Evolutionary conservation across 2,888 invertebrate species (phyloP).

Genomic region (Neoascia interrupta): DNA sequence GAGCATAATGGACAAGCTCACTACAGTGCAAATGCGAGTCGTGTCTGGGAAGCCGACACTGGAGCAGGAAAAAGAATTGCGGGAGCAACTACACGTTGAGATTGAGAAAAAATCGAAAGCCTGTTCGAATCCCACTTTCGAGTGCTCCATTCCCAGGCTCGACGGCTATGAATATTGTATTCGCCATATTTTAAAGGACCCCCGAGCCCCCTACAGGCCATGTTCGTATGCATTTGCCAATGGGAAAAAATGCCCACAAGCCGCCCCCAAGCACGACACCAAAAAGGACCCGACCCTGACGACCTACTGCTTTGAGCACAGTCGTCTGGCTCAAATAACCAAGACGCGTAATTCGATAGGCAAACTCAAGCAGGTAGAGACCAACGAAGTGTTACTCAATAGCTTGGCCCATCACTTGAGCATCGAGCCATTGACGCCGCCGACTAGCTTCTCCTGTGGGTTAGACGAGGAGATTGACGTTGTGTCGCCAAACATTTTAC

Average conservation of each 20-base stretch:
- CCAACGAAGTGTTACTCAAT: constrained; percentile 84
- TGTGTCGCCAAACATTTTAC: constrained; percentile 81
- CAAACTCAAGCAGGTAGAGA: constrained; percentile 83
- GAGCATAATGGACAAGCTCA: constrained; percentile 52
- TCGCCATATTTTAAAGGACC: constrained; percentile 91
- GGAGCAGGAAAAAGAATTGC: constrained; percentile 76
- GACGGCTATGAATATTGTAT: constrained; percentile 89
- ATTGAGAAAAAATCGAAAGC: constrained; percentile 82
- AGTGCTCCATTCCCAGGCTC: constrained; percentile 85
- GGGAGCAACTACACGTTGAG: constrained; percentile 83
- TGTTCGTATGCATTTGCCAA: constrained; percentile 86
- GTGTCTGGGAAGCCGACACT: constrained; percentile 9
- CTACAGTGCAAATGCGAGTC: constrained; percentile 24
- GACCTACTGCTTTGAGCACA: constrained; percentile 86
- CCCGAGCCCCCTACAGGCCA: constrained; percentile 89
- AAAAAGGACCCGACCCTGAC: constrained; percentile 84
- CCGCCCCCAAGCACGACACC: constrained; percentile 87
- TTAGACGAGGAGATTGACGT: constrained; percentile 80
- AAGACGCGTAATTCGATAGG: constrained; percentile 82
- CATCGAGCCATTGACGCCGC: constrained; percentile 75
- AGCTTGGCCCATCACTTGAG: constrained; percentile 84
- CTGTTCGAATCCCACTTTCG: constrained; percentile 84
- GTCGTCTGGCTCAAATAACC: constrained; percentile 83
- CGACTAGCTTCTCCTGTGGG: constrained; percentile 73
- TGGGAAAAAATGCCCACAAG: constrained; percentile 87